phyloP scores from a whole-genome alignment of 2,888 invertebrate species.

The Priocnemis perturbator region DNA sequence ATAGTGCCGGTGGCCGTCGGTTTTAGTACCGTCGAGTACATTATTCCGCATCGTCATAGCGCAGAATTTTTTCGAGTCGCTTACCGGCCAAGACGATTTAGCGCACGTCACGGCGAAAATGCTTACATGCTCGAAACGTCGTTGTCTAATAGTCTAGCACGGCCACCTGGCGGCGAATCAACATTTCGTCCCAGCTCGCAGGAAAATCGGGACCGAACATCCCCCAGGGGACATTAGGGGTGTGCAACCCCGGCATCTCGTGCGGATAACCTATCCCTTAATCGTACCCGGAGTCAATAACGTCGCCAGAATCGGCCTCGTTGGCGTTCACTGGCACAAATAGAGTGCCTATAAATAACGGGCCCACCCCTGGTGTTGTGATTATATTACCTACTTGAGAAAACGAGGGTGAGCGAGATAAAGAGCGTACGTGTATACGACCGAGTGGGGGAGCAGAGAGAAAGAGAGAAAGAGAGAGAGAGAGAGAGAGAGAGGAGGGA shows the following conservation, averaged over 20 bases:
- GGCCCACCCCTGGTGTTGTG: slow-evolving; percentile 72
- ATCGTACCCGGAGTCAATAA: slow-evolving; percentile 44
- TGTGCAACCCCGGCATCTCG: slow-evolving; percentile 2
- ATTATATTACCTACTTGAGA: slow-evolving; percentile 71
- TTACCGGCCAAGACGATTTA: no score
- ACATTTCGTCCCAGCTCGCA: slow-evolving; percentile 32
- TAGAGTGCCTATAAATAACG: slow-evolving; percentile 73
- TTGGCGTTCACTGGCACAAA: slow-evolving; percentile 52
- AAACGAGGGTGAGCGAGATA: slow-evolving; percentile 29
- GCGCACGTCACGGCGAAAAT: no score
- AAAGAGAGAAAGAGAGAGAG: background rate
- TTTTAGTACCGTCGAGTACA: no score
- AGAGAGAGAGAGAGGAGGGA: slow-evolving; percentile 10
- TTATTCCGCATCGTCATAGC: no score
- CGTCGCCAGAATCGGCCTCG: slow-evolving; percentile 49
- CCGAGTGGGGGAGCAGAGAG: background rate
- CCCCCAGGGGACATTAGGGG: slow-evolving; percentile 53
- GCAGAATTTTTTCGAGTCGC: no score
- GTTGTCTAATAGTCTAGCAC: background rate
- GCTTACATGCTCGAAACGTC: no score
- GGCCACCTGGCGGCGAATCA: slow-evolving; percentile 16
- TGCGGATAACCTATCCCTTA: slow-evolving; percentile 48
- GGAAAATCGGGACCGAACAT: slow-evolving; percentile 34
- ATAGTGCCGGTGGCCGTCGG: no score
- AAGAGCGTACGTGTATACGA: slow-evolving; percentile 14